Base-by-base conservation (phyloP, 2,888 invertebrate genomes). In the Mythimna vitellina region DNA sequence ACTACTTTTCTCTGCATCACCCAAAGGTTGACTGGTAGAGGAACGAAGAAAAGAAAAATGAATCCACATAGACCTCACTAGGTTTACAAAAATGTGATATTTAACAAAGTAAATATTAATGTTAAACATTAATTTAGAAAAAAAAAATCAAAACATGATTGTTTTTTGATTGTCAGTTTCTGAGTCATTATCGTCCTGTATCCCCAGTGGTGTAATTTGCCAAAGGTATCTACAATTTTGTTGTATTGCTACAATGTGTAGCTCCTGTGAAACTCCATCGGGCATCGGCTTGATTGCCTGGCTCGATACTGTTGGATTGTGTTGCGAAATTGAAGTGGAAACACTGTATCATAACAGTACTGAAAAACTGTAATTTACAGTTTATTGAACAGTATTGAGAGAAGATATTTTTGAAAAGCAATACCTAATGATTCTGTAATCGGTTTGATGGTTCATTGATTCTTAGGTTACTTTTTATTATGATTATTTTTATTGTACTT, bases 271-370 rank as follows among this genome's bases (percentile, higher is more conserved):
- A 46, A 64, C 29, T 49, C 12, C 35, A 64, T 54, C 35, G 46
- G 46, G 14, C 35, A 56, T 35, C 46, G 14, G 20, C 22, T 56
- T 65, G 46, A 72, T 72, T 74, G 56, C 53, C 64, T 51, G 20
- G 10, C 29, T 32, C 42, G 51, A 32, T 35, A 54, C 46, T 46
- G 46, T 20, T 12, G 22, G 6, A 25, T 46, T 5, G 10, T 35
- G 29, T 49, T 65, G 29, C 66, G 14, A 38, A 56, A 75, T 64
- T 64, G 4, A 38, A 54, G n/a, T 49, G 49, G 46, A 72, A 64
- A 6, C 46, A 46, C 17, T 20, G 46, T 1, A 46, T 20, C 22
- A 46, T 32, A 4, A 4, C 9, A 4, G 3, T 17, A 12, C n/a
- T 10, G 7, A 35, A 35, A 70, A 38, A n/a, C 14, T 0, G n/a